Evolutionary conservation across 1,140 invertebrate species (phyloP), one percentile per base, ranked within the genome.

Genomic region (Drosophila ogumai): DNA sequence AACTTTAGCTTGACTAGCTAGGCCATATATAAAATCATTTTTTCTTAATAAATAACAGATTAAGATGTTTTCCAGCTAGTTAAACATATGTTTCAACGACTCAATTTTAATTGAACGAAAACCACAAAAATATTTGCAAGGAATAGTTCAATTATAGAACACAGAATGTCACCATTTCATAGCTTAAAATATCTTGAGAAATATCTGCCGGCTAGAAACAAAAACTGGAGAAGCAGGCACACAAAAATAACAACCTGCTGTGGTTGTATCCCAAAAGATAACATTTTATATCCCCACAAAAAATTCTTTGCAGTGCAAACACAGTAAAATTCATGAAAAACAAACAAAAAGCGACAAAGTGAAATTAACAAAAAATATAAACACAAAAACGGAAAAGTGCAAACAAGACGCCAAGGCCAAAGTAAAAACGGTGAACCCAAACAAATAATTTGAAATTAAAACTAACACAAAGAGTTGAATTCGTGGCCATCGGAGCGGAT

Each of bases 381-480:
- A 50, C 46, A 67, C 60, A 68, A 43, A 43, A 44, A 41, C 43
- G 22, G 17, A 66, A 63, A 66, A 58, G 73, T 76, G 57, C 59
- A 52, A 75, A 58, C 50, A 61, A 38, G 32, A 82, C n/a, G 50
- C 40, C 41, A 63, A 72, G 64, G 43, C 46, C 47, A 40, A 28
- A 40, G 28, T 17, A 31, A 46, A 55, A 60, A 63, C 75, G 58
- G 66, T 74, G 63, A 72, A 40, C 43, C 72, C 54, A 84, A 81
- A 74, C 81, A 80, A 84, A 84, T 82, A 79, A 82, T 81, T 82
- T 71, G 46, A 79, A 82, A 82, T 82, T 77, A 85, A 84, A 75
- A 75, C 68, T 68, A 69, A 80, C 38, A 57, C 41, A 41, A 28
- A 54, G 43, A 43, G 31, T 13, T 3, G 17, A 52, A 12, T 34